These are phyloP conservation scores for Sternotherus odoratus DNA, from an alignment of 2,797 vertebrate genomes.

Conservation along the genomic window DNA sequence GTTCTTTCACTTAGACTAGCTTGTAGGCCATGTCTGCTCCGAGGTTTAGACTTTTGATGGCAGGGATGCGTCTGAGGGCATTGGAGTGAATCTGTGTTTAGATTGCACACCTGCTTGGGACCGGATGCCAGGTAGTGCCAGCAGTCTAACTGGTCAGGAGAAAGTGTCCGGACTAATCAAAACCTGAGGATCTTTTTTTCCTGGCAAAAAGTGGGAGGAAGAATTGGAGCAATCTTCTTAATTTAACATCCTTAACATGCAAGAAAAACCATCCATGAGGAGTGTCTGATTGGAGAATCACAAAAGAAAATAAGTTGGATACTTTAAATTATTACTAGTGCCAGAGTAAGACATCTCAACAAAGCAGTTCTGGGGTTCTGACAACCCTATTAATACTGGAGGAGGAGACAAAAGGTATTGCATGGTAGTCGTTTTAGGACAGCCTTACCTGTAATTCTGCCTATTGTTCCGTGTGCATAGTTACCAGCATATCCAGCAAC, in stretches of 20 bases:
- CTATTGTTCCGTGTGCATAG: constrained; percentile 86
- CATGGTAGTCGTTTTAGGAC: not conserved
- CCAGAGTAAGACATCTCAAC: not conserved
- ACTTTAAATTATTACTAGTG: not conserved
- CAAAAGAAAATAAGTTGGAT: not conserved
- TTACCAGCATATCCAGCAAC: constrained; percentile 93
- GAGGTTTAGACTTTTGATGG: not conserved
- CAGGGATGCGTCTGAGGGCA: not conserved
- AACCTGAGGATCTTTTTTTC: not conserved
- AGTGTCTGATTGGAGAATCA: not conserved
- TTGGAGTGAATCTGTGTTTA: rapidly evolving
- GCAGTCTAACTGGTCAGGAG: not conserved
- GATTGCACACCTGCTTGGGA: not conserved
- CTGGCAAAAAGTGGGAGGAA: not conserved
- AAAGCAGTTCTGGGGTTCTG: not conserved
- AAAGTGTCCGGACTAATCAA: not conserved
- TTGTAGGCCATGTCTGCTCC: not conserved
- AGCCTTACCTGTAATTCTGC: constrained; percentile 92
- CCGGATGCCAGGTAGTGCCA: not conserved
- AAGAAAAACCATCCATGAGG: not conserved
- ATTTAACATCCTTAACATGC: not conserved
- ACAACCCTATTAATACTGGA: not conserved
- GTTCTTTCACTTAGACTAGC: not conserved
- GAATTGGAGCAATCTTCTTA: not conserved
- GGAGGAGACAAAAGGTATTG: rapidly evolving